phyloP scores from a whole-genome alignment of 2,888 invertebrate species.

The Phoenoteleia sp. region DNA sequence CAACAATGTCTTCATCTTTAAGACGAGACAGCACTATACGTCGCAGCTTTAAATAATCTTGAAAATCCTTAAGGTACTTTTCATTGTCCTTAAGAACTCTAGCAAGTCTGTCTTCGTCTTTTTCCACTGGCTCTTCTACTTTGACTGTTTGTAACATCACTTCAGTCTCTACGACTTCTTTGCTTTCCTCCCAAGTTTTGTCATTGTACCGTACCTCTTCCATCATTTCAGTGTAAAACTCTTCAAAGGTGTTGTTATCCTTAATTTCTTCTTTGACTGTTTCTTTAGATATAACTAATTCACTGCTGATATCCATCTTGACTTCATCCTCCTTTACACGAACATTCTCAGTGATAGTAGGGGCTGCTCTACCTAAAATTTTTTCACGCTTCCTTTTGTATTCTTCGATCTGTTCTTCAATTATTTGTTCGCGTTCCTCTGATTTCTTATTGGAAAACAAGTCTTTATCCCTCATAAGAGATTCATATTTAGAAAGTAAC shows the following conservation, averaged over 20 bases:
- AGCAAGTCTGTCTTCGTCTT: conserved; percentile 80
- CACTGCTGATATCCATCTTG: conserved; percentile 55
- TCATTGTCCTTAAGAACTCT: conserved; percentile 80
- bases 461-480: conserved; percentile 79
- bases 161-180: conserved; percentile 38
- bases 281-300: conserved; percentile 29
- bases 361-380: conserved; percentile 79
- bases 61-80: conserved; percentile 81
- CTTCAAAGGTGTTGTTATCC: conserved; percentile 58
- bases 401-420: conserved; percentile 85
- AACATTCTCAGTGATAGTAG: conserved; percentile 1
- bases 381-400: conserved; percentile 84
- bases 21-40: conserved; percentile 83
- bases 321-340: conserved; percentile 52
- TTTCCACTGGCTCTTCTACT: conserved; percentile 74
- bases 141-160: conserved; percentile 11
- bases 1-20: conserved; percentile 83
- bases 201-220: conserved; percentile 65
- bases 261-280: conserved; percentile 40
- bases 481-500: conserved; percentile 78
- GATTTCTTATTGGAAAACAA: conserved; percentile 76
- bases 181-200: conserved; percentile 60
- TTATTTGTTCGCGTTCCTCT: conserved; percentile 81
- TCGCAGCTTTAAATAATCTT: conserved; percentile 83
- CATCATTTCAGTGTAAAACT: conserved; percentile 14